Evolutionary conservation across 2,888 invertebrate species (phyloP), one percentile per base, ranked within the genome.

Genomic region (Mythimna albipuncta): DNA sequence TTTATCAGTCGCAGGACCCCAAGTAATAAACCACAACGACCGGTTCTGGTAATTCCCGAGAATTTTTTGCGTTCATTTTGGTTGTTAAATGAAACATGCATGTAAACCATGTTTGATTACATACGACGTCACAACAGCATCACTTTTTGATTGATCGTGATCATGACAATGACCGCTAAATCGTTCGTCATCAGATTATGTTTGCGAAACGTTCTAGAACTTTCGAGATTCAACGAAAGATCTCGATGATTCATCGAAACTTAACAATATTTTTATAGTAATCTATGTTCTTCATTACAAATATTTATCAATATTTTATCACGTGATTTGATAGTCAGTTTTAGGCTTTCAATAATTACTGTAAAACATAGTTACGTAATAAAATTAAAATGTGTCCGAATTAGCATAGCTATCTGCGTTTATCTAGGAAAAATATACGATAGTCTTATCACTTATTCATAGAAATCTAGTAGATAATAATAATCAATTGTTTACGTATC

Each of bases 381-480:
- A 62, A 19, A 64, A 75, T 52, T 57, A 9, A 55, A 69, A 55
- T 16, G 55, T 44, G 50, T 38, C 16, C 55, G 58, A 54, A 58
- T 73, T 55, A 67, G 38, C 50, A n/a, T 65, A 63, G 62, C 47
- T 58, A 1, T 32, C 11, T 69, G 41, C 57, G 1, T 38, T 41
- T 61, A 64, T 79, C 74, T 79, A 61, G 26, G 16, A 58, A 58
- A 73, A 58, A 54, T 57, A 75, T 69, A 75, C n/a, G 70, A 52
- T 68, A 64, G 10, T 19, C 32, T 77, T 76, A 79, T 80, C 59
- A 59, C 0, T 41, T 47, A 50, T 57, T 70, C 44, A 44, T 57
- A 80, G 66, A 57, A 59, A 67, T 64, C 21, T 32, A 21, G 32
- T n/a, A 58, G 47, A 78, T 47, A 52, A n/a, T n/a, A 32, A n/a